phyloP scores from a whole-genome alignment of 2,888 invertebrate genomes.

The Meteorus cinctellus region DNA sequence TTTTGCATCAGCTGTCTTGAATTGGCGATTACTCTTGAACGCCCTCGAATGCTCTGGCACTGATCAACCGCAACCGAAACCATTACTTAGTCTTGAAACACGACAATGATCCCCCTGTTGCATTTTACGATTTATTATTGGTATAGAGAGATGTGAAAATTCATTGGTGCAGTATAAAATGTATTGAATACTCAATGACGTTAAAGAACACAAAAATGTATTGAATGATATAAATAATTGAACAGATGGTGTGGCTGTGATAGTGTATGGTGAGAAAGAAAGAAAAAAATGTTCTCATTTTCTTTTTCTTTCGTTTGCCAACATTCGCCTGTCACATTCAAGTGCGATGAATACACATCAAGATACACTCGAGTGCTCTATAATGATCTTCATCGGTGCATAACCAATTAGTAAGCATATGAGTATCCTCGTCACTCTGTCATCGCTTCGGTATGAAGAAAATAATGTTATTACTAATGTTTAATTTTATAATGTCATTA shows the following conservation, averaged over 20 bases:
- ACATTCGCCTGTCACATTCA: conserved; percentile 14
- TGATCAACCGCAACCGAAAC: conserved; percentile 47
- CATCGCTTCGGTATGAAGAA: conserved; percentile 34
- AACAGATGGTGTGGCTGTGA: neutral
- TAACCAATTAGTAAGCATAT: conserved; percentile 53
- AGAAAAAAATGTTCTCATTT: neutral
- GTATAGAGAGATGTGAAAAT: neutral
- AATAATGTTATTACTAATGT: conserved; percentile 25
- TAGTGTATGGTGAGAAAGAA: neutral
- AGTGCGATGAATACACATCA: conserved; percentile 59
- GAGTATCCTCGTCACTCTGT: conserved; percentile 42
- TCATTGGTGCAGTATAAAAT: neutral
- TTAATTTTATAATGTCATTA: conserved; percentile 51
- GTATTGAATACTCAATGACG: neutral
- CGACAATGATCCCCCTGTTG: neutral
- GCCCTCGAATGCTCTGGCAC: conserved; percentile 38
- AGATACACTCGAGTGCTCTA: conserved; percentile 16
- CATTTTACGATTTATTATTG: conserved; percentile 6
- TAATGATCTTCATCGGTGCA: conserved; percentile 54
- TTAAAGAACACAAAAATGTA: neutral
- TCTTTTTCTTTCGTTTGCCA: neutral
- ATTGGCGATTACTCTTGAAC: conserved; percentile 44
- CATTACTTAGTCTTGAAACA: conserved; percentile 42
- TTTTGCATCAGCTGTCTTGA: conserved; percentile 36
- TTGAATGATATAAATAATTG: neutral